phyloP scores from a whole-genome alignment of 2,888 invertebrate species.

The Rhamphomyia laevipes region DNA sequence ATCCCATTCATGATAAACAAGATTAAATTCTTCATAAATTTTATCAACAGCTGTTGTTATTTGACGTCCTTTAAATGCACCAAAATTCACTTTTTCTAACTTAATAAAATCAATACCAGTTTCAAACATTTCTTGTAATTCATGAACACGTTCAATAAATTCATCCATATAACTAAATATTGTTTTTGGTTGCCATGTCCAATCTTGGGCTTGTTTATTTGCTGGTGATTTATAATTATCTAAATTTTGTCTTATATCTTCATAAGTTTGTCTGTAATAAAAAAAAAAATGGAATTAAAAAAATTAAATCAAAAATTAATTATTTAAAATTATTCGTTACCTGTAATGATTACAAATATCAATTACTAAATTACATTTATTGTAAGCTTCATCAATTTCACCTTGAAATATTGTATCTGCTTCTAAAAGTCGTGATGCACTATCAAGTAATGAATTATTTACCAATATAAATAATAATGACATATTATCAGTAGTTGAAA shows the following conservation, averaged over 20 bases:
- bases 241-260: constrained; percentile 39
- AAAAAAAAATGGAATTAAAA: not conserved
- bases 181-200: constrained; percentile 63
- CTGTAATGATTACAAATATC: constrained; percentile 43
- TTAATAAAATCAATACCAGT: constrained; percentile 73
- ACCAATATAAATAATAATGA: constrained; percentile 65
- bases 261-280: constrained; percentile 34
- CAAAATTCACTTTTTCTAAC: constrained; percentile 73
- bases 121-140: constrained; percentile 58
- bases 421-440: constrained; percentile 61
- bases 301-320: not conserved
- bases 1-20: constrained; percentile 26
- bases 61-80: constrained; percentile 52
- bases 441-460: constrained; percentile 68
- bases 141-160: constrained; percentile 50
- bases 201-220: constrained; percentile 44
- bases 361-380: constrained; percentile 45
- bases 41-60: constrained; percentile 42
- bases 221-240: constrained; percentile 26
- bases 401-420: constrained; percentile 75
- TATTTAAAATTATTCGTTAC: constrained; percentile 28
- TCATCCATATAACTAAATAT: constrained; percentile 56
- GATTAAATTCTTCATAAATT: constrained; percentile 30
- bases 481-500: constrained; percentile 51
- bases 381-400: constrained; percentile 62